These are phyloP conservation scores for Koerneria pararmatus DNA, from an alignment of 2,888 invertebrate species.

Conservation along the genomic window DNA sequence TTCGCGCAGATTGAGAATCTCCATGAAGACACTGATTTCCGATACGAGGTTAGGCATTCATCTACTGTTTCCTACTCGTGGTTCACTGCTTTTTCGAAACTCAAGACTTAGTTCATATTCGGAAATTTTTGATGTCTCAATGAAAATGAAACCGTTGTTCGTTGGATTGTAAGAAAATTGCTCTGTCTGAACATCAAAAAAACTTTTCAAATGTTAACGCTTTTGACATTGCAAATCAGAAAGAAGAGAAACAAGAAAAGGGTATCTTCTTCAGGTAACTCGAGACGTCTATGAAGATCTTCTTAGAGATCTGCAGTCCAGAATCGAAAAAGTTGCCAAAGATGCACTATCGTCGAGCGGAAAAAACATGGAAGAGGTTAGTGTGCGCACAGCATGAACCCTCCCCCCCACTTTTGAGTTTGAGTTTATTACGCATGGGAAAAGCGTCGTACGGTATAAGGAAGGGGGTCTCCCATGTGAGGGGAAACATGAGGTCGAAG, in stretches of 20 bases:
- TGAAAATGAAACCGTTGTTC: background rate
- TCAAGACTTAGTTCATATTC: background rate
- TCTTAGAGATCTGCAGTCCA: slow-evolving; percentile 75
- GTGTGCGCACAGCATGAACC: too few relatives aligned
- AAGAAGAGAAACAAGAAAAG: too few relatives aligned
- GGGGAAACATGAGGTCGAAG: too few relatives aligned
- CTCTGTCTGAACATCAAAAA: background rate
- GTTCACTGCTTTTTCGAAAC: background rate
- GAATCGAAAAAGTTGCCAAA: slow-evolving; percentile 75
- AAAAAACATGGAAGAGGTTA: slow-evolving; percentile 59
- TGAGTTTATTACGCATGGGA: too few relatives aligned
- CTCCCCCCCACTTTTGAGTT: too few relatives aligned
- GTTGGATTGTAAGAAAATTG: background rate
- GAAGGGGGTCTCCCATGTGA: too few relatives aligned
- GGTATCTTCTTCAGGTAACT: slow-evolving; percentile 65
- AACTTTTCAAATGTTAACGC: background rate
- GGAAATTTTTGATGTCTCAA: background rate
- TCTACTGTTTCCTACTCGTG: background rate
- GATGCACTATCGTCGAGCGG: slow-evolving; percentile 78
- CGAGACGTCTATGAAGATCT: slow-evolving; percentile 81
- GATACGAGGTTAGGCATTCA: slow-evolving; percentile 30
- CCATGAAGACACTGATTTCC: slow-evolving; percentile 89
- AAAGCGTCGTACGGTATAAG: too few relatives aligned
- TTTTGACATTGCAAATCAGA: too few relatives aligned
- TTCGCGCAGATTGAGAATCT: slow-evolving; percentile 89